Percentiles rank a stretch among this genome's conserved stretches.
Evolutionary conservation across 1,140 invertebrate genomes (phyloP).

Genomic region (Asobara japonica): DNA sequence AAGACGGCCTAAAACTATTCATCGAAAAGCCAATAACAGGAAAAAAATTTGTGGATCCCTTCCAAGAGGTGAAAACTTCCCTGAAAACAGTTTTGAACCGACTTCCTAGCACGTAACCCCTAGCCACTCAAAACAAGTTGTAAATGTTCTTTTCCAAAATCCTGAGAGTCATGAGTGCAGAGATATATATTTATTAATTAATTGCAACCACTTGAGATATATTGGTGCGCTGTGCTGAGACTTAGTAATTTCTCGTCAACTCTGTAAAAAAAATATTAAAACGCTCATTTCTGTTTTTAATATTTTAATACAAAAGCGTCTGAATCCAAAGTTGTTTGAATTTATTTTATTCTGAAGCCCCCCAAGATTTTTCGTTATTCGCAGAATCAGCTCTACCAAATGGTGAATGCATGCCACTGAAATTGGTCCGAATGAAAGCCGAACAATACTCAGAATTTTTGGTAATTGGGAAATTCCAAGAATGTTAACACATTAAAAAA

Average conservation of each 20-base stretch:
- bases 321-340: neutral
- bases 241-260: neutral
- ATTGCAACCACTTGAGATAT: neutral
- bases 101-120: conserved; percentile 45
- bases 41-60: conserved; percentile 52
- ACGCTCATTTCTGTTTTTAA: conserved; percentile 3
- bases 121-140: neutral
- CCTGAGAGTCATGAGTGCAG: neutral
- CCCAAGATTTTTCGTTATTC: too few relatives aligned
- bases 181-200: conserved; percentile 4
- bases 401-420: too few relatives aligned
- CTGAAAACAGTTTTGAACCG: conserved; percentile 49
- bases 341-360: neutral
- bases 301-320: conserved; percentile 2
- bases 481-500: too few relatives aligned
- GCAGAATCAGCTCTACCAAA: too few relatives aligned
- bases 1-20: conserved; percentile 68
- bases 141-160: neutral
- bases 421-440: too few relatives aligned
- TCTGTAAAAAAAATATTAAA: conserved; percentile 1
- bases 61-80: conserved; percentile 55
- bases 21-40: conserved; percentile 64
- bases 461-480: too few relatives aligned
- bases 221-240: neutral
- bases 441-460: too few relatives aligned